phyloP scores from a whole-genome alignment of 2,797 vertebrate genomes.

The Podarcis lilfordi region DNA sequence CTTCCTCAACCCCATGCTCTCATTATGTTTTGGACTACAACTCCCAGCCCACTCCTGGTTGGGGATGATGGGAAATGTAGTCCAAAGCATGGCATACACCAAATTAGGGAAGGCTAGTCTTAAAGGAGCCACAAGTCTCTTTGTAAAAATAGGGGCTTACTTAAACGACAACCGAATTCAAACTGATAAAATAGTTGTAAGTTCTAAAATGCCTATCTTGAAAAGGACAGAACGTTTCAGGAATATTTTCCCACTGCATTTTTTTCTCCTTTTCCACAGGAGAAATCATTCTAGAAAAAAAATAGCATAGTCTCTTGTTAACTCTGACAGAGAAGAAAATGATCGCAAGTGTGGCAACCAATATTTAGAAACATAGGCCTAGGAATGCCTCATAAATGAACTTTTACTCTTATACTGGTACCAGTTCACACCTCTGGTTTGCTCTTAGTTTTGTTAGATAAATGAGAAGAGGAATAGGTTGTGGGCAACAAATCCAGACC shows the following conservation, averaged over 20 bases:
- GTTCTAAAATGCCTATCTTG: background rate
- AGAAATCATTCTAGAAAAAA: background rate
- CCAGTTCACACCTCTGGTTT: background rate
- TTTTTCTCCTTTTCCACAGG: background rate
- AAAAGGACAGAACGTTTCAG: background rate
- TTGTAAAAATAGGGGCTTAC: background rate
- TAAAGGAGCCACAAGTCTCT: background rate
- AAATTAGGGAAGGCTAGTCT: background rate
- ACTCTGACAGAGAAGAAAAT: background rate
- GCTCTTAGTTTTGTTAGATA: background rate
- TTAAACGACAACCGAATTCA: background rate
- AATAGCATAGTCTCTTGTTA: background rate
- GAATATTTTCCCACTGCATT: background rate
- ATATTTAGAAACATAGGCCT: background rate
- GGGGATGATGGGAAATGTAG: too few species aligned
- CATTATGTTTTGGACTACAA: too few species aligned
- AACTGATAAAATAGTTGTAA: background rate
- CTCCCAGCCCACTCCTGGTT: too few species aligned
- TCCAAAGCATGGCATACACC: too few species aligned
- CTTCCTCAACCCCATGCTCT: too few species aligned
- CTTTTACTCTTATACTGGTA: background rate
- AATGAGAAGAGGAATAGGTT: background rate
- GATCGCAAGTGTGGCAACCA: background rate
- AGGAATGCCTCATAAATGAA: background rate
- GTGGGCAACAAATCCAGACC: background rate